A percentile compares a stretch with the other conserved stretches of the same genome.
phyloP scores from a whole-genome alignment of 2,797 vertebrate species.

The Oceanodroma leucorhoa region DNA sequence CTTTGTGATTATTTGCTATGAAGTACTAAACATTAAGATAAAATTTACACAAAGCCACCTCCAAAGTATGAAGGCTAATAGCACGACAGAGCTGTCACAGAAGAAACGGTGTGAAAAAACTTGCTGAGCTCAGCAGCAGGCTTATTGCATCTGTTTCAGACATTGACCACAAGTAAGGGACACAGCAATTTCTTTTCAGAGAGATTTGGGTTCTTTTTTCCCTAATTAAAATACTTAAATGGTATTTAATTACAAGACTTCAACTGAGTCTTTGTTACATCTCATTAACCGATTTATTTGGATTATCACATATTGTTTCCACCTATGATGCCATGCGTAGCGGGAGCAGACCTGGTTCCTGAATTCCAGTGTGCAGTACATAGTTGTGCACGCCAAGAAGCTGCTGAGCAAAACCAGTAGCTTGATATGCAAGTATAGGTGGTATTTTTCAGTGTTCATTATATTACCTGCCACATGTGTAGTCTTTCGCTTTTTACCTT shows the following conservation, averaged over 20 bases:
- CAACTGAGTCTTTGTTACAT: background rate
- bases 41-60: background rate
- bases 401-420: background rate
- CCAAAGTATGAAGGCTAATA: background rate
- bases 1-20: background rate
- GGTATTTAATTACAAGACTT: conserved; percentile 50
- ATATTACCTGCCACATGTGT: background rate
- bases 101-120: background rate
- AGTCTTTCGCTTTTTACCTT: background rate
- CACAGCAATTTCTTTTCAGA: background rate
- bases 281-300: conserved; percentile 38
- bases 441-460: background rate
- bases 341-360: background rate
- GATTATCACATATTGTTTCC: background rate
- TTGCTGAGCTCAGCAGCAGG: background rate
- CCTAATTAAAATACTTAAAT: conserved; percentile 57
- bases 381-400: background rate
- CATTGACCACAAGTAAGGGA: background rate
- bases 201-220: background rate
- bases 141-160: background rate
- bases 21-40: background rate
- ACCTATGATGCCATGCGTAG: background rate
- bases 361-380: background rate
- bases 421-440: background rate
- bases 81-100: background rate